Conservation (phyloP, 2,113 vertebrate species). For the Ptilonorhynchus violaceus region DNA sequence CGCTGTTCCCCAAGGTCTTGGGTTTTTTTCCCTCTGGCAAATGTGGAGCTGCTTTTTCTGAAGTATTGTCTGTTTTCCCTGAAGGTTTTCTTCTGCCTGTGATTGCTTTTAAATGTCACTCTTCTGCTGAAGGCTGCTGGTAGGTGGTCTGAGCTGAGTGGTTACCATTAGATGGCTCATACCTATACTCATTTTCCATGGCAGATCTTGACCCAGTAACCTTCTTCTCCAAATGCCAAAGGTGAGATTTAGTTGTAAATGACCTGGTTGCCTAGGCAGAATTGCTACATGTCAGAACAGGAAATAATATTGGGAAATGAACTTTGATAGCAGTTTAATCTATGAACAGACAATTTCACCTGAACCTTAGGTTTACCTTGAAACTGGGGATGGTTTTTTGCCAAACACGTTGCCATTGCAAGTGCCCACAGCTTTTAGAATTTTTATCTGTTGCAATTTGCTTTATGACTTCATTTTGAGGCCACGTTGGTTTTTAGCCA, state of each 20-base stretch:
- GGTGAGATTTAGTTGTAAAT: background rate
- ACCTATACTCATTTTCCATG: background rate
- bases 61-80: background rate
- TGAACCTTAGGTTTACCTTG: background rate
- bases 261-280: background rate
- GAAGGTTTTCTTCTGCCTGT: background rate
- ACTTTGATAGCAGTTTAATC: background rate
- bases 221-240: background rate
- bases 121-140: background rate
- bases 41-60: background rate
- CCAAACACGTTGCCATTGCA: background rate
- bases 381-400: background rate
- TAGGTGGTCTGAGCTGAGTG: background rate
- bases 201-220: background rate
- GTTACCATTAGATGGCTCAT: background rate
- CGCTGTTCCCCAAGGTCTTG: background rate
- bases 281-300: background rate
- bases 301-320: background rate
- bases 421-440: background rate
- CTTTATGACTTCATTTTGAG: background rate
- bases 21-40: background rate
- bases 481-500: background rate
- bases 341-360: background rate
- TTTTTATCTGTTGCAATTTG: background rate
- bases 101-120: conserved; percentile 31